Conservation (phyloP, 2,888 invertebrate species). For the Ctenicera cuprea region DNA sequence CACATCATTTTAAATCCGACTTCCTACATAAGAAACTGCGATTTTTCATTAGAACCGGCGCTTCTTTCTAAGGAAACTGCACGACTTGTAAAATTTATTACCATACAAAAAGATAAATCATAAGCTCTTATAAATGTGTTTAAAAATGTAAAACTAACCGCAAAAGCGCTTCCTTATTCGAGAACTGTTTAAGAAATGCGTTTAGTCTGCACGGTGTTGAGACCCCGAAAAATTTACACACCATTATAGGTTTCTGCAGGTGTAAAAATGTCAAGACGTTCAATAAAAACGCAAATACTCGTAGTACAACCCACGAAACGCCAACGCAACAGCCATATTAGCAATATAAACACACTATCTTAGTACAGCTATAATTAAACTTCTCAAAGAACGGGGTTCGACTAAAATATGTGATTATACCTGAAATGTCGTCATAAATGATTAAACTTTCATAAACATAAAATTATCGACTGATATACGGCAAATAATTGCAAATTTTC, state of each 20-base stretch:
- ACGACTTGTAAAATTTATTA: slow-evolving; percentile 19
- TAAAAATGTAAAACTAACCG: slow-evolving; percentile 12
- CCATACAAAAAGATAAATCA: slow-evolving; percentile 18
- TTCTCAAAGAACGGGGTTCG: slow-evolving; percentile 17
- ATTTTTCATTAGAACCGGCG: slow-evolving; percentile 7
- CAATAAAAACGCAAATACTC: slow-evolving; percentile 24
- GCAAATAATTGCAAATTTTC: slow-evolving; percentile 37
- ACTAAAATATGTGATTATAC: slow-evolving; percentile 35
- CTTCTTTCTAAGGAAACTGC: slow-evolving; percentile 19
- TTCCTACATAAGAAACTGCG: slow-evolving; percentile 19
- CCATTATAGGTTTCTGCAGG: slow-evolving; percentile 23
- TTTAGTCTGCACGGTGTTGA: background rate
- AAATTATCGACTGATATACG: slow-evolving; percentile 34
- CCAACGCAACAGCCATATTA: slow-evolving; percentile 45
- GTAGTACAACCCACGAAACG: slow-evolving; percentile 31
- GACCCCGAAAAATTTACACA: slow-evolving; percentile 16
- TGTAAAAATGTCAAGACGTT: slow-evolving; percentile 32
- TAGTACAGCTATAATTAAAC: slow-evolving; percentile 41
- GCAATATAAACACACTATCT: slow-evolving; percentile 33
- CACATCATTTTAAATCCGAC: slow-evolving; percentile 16
- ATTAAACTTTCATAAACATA: slow-evolving; percentile 20
- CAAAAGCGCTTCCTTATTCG: slow-evolving; percentile 6
- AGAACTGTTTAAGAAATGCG: background rate
- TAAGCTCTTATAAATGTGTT: slow-evolving; percentile 1
- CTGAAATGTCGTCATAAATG: slow-evolving; percentile 16